phyloP scores from a whole-genome alignment of 2,888 invertebrate genomes.

The Aelia acuminata region DNA sequence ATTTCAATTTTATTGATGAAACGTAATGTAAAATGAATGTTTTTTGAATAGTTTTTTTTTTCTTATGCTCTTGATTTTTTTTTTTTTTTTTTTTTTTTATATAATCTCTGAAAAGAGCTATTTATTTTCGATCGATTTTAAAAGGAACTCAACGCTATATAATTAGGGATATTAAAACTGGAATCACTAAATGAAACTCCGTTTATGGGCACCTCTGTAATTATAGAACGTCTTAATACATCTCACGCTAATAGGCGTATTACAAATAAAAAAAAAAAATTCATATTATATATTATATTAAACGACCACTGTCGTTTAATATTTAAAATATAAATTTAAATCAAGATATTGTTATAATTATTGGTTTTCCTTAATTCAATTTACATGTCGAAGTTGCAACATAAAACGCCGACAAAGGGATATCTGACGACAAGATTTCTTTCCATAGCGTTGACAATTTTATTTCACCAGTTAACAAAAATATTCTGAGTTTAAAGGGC shows the following conservation, averaged over 20 bases:
- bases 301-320: not conserved
- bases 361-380: slow-evolving; percentile 26
- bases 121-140: slow-evolving; percentile 39
- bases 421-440: not conserved
- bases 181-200: slow-evolving; percentile 11
- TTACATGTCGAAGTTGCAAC: not conserved
- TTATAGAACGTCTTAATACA: slow-evolving; percentile 30
- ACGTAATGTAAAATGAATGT: slow-evolving; percentile 14
- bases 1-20: slow-evolving; percentile 3
- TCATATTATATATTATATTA: not conserved
- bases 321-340: slow-evolving; percentile 10
- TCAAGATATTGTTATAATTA: slow-evolving; percentile 5
- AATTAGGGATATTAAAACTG: slow-evolving; percentile 12
- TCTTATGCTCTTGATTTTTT: not conserved
- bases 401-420: not conserved
- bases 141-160: not conserved
- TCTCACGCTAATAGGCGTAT: not conserved
- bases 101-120: slow-evolving; percentile 12
- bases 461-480: not conserved
- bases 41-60: not conserved
- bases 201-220: not conserved
- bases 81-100: not conserved
- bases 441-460: not conserved
- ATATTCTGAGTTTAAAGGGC: too few relatives aligned
- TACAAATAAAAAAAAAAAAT: not conserved